Conservation (phyloP, 1,140 invertebrate species). For the Scylla paramamosain region DNA sequence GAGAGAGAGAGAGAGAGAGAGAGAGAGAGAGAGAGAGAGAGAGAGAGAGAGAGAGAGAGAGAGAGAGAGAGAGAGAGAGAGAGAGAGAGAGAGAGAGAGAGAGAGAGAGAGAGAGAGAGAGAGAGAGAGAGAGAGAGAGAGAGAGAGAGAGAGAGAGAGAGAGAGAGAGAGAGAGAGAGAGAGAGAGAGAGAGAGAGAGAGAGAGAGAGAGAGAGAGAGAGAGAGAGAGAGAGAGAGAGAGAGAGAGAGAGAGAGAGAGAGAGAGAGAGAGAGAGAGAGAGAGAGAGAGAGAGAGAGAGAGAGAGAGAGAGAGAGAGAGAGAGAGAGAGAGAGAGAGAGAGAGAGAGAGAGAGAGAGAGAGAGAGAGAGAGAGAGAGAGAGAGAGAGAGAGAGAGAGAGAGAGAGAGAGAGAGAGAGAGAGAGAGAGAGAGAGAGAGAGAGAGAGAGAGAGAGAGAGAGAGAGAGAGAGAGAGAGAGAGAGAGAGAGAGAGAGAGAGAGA, state of each 20-base stretch:
- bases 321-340: background rate
- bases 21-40: slow-evolving; percentile 41
- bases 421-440: background rate
- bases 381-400: slow-evolving; percentile 59
- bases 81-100: slow-evolving; percentile 48
- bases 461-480: slow-evolving; percentile 63
- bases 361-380: slow-evolving; percentile 57
- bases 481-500: slow-evolving; percentile 41
- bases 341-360: background rate
- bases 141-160: background rate
- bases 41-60: background rate
- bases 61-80: background rate
- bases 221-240: background rate
- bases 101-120: slow-evolving; percentile 63
- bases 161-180: background rate
- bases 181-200: slow-evolving; percentile 61
- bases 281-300: slow-evolving; percentile 64
- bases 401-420: background rate
- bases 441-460: background rate
- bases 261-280: slow-evolving; percentile 30
- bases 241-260: background rate
- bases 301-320: slow-evolving; percentile 31
- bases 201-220: slow-evolving; percentile 44
- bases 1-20: slow-evolving; percentile 63
- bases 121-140: background rate